phyloP scores from a whole-genome alignment of 1,140 invertebrate genomes.

The Phymastichus coffea region DNA sequence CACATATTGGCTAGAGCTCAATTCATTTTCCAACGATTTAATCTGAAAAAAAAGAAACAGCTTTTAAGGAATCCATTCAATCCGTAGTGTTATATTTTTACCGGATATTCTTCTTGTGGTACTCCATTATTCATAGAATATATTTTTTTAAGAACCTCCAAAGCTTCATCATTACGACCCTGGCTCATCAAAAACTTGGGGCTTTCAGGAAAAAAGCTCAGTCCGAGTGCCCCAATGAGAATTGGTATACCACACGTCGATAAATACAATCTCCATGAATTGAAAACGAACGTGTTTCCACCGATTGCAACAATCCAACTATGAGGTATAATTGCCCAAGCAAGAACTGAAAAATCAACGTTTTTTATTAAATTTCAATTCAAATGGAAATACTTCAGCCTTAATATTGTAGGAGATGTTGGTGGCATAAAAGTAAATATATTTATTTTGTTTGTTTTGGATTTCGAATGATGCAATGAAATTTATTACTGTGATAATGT shows the following conservation, averaged over 20 bases:
- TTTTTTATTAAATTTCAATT: not conserved
- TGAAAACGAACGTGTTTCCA: constrained; percentile 45
- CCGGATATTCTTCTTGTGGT: constrained; percentile 64
- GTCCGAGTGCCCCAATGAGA: constrained; percentile 61
- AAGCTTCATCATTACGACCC: constrained; percentile 68
- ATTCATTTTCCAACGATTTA: constrained; percentile 48
- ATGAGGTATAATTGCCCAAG: constrained; percentile 58
- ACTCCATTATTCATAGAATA: constrained; percentile 65
- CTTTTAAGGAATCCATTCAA: too few species aligned
- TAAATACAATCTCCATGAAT: constrained; percentile 79
- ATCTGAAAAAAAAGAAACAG: too few species aligned
- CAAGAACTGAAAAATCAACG: constrained; percentile 51
- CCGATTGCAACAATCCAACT: constrained; percentile 41
- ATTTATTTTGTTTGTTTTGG: too few species aligned
- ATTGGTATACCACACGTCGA: constrained; percentile 65
- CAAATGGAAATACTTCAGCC: too few species aligned
- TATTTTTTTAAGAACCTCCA: constrained; percentile 62
- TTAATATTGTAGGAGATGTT: too few species aligned
- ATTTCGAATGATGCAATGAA: too few species aligned
- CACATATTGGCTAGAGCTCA: constrained; percentile 35
- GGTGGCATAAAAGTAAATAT: too few species aligned
- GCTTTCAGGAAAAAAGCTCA: constrained; percentile 75
- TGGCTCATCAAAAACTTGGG: constrained; percentile 79
- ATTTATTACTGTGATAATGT: too few species aligned
- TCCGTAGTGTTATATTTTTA: constrained; percentile 49